Base-by-base conservation (phyloP, 2,888 invertebrate species). In the Danaus chrysippus region DNA sequence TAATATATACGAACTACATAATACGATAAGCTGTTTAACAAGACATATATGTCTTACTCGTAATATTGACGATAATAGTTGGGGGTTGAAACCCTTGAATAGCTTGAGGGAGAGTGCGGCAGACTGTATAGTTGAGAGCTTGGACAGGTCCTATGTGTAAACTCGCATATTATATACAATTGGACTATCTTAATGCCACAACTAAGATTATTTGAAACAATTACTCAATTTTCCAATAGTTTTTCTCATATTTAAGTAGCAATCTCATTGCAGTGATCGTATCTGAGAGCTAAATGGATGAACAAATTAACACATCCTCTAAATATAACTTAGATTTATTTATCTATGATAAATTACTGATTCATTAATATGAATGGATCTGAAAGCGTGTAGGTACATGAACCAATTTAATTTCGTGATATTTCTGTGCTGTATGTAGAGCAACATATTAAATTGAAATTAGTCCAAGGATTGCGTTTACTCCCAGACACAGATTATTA, bases 61-160 rank as follows among this genome's bases (percentile, higher is more conserved):
- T 84, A 83, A 67, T 34, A 34, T 34, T 82, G 78, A 74, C 87
- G 89, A 86, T 86, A 89, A 83, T 91, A 91, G 68, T 88, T 90
- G 63, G 91, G 91, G 68, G 91, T 91, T 66, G 87, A 86, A 74
- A 86, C 84, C 63, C 91, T 90, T 76, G 88, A 86, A 79, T 79
- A 91, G 78, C 90, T 87, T 79, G 87, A 86, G 34, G 84, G 76
- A 6, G 82, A 77, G 42, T 86, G 83, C 58, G 88, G 87, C 76
- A 87, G 73, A 56, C 88, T 80, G 76, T 91, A 91, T 66, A 87
- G 84, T 64, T 91, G 90, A 65, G 83, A 71, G 70, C 84, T 83
- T 67, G 90, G 86, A 56, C 86, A 86, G 78, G 91, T 90, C 86
- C 91, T 91, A 84, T 72, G 68, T 69, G 76, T 62, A 79, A 68